phyloP scores from a whole-genome alignment of 2,888 invertebrate genomes.

The Nipponacmea schrenckii region DNA sequence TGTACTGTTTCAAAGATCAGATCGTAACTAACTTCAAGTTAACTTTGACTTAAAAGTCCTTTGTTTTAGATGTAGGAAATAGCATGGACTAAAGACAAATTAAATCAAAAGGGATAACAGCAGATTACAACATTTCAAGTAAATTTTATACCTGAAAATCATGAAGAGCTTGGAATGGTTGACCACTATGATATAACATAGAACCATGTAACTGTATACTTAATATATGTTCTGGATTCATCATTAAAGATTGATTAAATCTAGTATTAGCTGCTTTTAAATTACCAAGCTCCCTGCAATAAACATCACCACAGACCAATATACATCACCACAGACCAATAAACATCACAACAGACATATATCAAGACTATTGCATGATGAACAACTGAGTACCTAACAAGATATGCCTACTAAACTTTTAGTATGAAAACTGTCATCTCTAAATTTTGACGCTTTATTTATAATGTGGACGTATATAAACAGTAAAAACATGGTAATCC shows the following conservation, averaged over 20 bases:
- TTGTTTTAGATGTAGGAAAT: not conserved
- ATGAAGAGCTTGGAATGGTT: constrained; percentile 38
- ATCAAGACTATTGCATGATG: not conserved
- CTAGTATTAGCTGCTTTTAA: constrained; percentile 44
- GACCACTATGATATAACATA: constrained; percentile 51
- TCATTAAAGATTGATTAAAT: constrained; percentile 51
- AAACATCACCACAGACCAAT: not conserved
- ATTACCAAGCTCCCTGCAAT: constrained; percentile 55
- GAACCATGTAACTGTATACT: constrained; percentile 49
- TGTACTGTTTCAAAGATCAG: no score
- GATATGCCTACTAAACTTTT: not conserved
- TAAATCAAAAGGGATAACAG: no score
- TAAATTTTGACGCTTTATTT: no score
- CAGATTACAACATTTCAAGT: no score
- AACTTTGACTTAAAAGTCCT: no score
- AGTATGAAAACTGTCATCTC: no score
- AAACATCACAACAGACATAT: not conserved
- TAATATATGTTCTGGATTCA: constrained; percentile 45
- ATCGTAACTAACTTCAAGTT: no score
- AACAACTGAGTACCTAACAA: not conserved
- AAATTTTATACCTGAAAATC: constrained; percentile 30
- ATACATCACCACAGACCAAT: not conserved
- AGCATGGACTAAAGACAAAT: no score
- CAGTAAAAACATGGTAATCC: not conserved
- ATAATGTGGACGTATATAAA: no score